phyloP scores from a whole-genome alignment of 2,888 invertebrate species.

The Dryobotodes eremita region DNA sequence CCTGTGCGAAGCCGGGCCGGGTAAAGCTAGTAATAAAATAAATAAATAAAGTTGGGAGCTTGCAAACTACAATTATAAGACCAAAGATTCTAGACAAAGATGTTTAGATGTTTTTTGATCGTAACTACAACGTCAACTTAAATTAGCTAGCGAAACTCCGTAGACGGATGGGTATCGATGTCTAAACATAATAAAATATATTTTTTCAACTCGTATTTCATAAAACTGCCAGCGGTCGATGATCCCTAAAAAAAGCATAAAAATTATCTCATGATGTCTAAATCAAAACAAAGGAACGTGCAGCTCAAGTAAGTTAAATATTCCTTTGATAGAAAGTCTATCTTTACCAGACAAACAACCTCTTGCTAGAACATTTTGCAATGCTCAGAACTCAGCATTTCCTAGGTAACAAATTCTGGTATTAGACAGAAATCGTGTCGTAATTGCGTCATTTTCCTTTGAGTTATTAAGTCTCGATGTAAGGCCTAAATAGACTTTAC shows the following conservation, averaged over 20 bases:
- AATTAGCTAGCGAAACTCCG: too few relatives aligned
- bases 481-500: slow-evolving; percentile 2
- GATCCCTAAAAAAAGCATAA: too few relatives aligned
- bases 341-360: not conserved
- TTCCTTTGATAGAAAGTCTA: slow-evolving; percentile 22
- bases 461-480: slow-evolving; percentile 21
- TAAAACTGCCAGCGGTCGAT: too few relatives aligned
- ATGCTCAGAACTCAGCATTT: slow-evolving; percentile 26
- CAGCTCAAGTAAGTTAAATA: not conserved
- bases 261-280: too few relatives aligned
- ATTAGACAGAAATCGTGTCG: slow-evolving; percentile 31
- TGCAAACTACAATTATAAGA: not conserved
- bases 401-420: slow-evolving; percentile 54
- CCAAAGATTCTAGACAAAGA: not conserved
- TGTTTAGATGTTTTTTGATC: not conserved
- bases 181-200: too few relatives aligned
- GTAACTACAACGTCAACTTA: not conserved
- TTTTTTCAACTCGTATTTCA: too few relatives aligned
- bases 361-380: slow-evolving; percentile 44
- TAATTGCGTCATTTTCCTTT: slow-evolving; percentile 27
- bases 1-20: too few relatives aligned
- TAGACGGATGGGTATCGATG: too few relatives aligned
- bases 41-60: not conserved
- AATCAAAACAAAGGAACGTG: not conserved
- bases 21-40: too few relatives aligned